A percentile compares a stretch with the other conserved stretches of the same genome.
These are phyloP conservation scores for Pyrgus malvae DNA, from an alignment of 2,888 invertebrate species.

Conservation along the genomic window DNA sequence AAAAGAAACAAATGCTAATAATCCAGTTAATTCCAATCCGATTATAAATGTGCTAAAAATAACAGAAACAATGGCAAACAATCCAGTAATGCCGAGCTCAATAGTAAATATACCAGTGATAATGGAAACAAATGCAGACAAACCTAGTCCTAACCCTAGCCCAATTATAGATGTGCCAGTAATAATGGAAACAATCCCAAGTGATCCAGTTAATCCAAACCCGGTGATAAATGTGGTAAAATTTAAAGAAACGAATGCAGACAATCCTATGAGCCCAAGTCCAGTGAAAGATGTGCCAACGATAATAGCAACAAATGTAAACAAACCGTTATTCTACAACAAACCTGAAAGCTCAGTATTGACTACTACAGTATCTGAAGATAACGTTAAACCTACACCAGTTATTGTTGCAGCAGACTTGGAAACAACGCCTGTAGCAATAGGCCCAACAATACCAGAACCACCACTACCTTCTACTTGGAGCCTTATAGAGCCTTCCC, in stretches of 20 bases:
- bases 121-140: background rate
- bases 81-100: background rate
- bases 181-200: no score
- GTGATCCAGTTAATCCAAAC: no score
- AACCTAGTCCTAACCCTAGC: no score
- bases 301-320: background rate
- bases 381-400: background rate
- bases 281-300: background rate
- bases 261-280: no score
- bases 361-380: background rate
- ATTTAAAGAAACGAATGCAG: no score
- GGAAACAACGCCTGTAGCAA: background rate
- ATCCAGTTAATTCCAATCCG: no score
- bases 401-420: background rate
- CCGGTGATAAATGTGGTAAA: no score
- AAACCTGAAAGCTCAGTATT: background rate
- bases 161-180: no score
- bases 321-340: background rate
- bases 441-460: background rate
- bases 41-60: no score
- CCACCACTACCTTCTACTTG: background rate
- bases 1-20: no score
- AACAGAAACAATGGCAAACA: no score
- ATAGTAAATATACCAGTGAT: background rate
- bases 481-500: constrained; percentile 7